Evolutionary conservation across 2,888 invertebrate genomes (phyloP).

Genomic region (Hoplodrina blanda): DNA sequence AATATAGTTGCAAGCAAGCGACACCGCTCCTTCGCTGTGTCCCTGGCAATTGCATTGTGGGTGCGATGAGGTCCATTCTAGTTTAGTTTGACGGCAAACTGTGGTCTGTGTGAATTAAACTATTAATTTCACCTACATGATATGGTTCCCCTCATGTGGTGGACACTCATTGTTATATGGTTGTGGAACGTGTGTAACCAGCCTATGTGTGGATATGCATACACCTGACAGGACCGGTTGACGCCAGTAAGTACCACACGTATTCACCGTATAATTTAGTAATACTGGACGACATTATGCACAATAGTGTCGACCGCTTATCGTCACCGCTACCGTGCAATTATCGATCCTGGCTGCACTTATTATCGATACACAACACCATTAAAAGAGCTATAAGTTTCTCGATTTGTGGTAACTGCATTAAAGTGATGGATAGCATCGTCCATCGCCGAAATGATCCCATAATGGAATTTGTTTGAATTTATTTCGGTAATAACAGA

Average conservation of each 20-base stretch:
- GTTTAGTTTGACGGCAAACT: too few relatives aligned
- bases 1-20: too few relatives aligned
- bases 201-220: neutral
- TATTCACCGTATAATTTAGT: slow-evolving; percentile 83
- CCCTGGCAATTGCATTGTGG: too few relatives aligned
- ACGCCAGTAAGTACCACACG: slow-evolving; percentile 56
- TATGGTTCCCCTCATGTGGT: too few relatives aligned
- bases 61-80: too few relatives aligned
- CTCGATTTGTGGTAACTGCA: slow-evolving; percentile 82
- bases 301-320: slow-evolving; percentile 85
- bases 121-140: too few relatives aligned
- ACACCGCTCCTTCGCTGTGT: too few relatives aligned
- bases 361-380: slow-evolving; percentile 78
- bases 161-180: too few relatives aligned
- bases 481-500: slow-evolving; percentile 79
- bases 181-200: neutral
- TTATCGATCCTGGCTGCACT: slow-evolving; percentile 80
- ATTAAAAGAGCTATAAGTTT: slow-evolving; percentile 74
- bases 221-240: slow-evolving; percentile 68
- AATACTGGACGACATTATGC: slow-evolving; percentile 85
- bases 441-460: slow-evolving; percentile 67
- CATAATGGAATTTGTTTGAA: slow-evolving; percentile 80
- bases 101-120: too few relatives aligned
- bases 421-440: slow-evolving; percentile 82
- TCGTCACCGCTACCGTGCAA: slow-evolving; percentile 82